Evolutionary conservation across 2,888 invertebrate genomes (phyloP).

Genomic region (Torymus texanus): DNA sequence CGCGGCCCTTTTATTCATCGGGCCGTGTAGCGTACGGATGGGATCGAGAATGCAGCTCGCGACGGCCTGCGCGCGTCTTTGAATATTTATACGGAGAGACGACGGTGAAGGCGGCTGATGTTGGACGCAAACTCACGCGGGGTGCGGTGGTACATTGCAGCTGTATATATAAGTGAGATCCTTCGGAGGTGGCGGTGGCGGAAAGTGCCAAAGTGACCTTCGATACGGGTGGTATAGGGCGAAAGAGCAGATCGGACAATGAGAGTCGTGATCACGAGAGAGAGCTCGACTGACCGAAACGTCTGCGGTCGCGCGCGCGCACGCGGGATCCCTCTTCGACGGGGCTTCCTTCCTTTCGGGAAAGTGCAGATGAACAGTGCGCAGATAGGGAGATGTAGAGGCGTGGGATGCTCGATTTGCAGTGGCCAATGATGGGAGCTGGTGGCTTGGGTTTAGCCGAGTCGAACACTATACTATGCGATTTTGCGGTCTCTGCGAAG

Average conservation of each 20-base stretch:
- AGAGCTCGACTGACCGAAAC: conserved; percentile 29
- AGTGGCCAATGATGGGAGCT: too few relatives aligned
- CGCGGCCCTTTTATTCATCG: conserved; percentile 39
- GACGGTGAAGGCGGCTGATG: not conserved
- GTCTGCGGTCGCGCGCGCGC: conserved; percentile 32
- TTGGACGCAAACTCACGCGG: too few relatives aligned
- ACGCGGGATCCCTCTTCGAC: conserved; percentile 13
- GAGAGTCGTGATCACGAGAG: not conserved
- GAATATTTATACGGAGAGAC: conserved; percentile 45
- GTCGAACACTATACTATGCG: too few relatives aligned
- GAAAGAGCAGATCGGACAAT: not conserved
- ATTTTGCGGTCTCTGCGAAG: too few relatives aligned
- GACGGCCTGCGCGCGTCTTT: conserved; percentile 20
- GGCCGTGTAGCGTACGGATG: not conserved
- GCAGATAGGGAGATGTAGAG: too few relatives aligned
- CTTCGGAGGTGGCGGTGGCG: too few relatives aligned
- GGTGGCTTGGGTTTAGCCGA: too few relatives aligned
- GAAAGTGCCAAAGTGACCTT: too few relatives aligned
- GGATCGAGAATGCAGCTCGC: conserved; percentile 5
- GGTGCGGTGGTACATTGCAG: too few relatives aligned
- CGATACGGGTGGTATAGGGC: too few relatives aligned
- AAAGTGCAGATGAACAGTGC: not conserved
- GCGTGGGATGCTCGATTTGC: too few relatives aligned
- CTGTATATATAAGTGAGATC: too few relatives aligned
- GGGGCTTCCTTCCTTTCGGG: not conserved